phyloP scores from a whole-genome alignment of 2,113 vertebrate species.

The Donacobius atricapilla region DNA sequence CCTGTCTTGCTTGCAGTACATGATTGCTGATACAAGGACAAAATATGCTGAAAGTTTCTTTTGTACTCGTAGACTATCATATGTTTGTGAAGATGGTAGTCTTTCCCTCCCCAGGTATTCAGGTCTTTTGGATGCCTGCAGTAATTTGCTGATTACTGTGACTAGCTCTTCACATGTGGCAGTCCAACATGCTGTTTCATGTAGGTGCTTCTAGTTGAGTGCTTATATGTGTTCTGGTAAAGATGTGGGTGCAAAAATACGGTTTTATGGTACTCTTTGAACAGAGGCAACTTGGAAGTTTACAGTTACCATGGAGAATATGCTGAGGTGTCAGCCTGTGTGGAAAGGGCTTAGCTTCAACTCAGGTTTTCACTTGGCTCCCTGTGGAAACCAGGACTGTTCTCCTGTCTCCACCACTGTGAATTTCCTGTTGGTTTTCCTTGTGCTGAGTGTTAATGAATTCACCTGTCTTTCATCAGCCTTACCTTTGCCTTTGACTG shows the following conservation, averaged over 20 bases:
- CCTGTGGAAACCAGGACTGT: neutral
- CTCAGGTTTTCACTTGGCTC: neutral
- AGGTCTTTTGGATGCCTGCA: neutral
- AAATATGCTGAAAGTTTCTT: neutral
- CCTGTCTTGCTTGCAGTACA: neutral
- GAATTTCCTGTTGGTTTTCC: neutral
- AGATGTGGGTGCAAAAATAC: neutral
- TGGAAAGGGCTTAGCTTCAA: neutral
- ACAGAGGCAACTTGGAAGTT: neutral
- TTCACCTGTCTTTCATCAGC: neutral
- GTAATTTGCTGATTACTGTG: neutral
- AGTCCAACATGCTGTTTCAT: neutral
- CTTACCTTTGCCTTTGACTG: neutral
- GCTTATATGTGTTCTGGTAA: neutral
- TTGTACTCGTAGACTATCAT: neutral
- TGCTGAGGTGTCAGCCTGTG: neutral
- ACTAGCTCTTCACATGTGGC: neutral
- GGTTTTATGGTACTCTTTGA: neutral
- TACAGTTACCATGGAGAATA: neutral
- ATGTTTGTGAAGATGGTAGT: neutral
- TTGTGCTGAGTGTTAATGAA: constrained; percentile 32
- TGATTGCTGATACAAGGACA: neutral
- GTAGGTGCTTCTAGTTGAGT: neutral
- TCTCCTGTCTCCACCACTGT: neutral
- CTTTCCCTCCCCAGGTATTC: neutral